These are phyloP conservation scores for Coelogynopora nodosa DNA, from an alignment of 2,888 invertebrate species.

Conservation along the genomic window DNA sequence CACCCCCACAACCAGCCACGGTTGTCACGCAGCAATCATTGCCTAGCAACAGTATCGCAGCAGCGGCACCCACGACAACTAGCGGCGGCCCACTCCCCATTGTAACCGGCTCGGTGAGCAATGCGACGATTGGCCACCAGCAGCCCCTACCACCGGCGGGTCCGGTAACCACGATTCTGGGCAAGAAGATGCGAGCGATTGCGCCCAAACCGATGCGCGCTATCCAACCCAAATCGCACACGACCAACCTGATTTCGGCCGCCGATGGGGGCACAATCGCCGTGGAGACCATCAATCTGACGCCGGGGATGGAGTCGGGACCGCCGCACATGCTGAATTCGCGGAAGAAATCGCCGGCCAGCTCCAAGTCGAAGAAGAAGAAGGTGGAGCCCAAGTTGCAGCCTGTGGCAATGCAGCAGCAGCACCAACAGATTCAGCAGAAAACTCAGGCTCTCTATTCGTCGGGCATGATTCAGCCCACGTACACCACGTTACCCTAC, in stretches of 20 bases:
- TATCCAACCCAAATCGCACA: conserved; percentile 34
- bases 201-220: conserved; percentile 35
- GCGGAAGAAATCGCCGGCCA: conserved; percentile 1
- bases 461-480: background rate
- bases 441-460: background rate
- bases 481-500: background rate
- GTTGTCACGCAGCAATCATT: background rate
- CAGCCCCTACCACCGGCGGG: background rate
- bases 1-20: background rate
- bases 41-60: background rate
- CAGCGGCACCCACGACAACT: background rate
- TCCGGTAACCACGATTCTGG: background rate
- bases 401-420: background rate
- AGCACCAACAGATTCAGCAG: conserved; percentile 9
- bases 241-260: conserved; percentile 20
- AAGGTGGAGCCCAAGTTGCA: conserved; percentile 17
- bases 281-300: background rate
- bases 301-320: conserved; percentile 3
- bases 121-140: background rate
- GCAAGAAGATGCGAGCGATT: conserved; percentile 42
- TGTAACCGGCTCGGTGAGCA: background rate
- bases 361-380: conserved; percentile 30
- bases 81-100: background rate
- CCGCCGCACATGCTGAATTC: background rate
- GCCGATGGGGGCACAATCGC: background rate